These are phyloP conservation scores for Leptopilina boulardi DNA, from an alignment of 1,140 invertebrate genomes.

Conservation along the genomic window DNA sequence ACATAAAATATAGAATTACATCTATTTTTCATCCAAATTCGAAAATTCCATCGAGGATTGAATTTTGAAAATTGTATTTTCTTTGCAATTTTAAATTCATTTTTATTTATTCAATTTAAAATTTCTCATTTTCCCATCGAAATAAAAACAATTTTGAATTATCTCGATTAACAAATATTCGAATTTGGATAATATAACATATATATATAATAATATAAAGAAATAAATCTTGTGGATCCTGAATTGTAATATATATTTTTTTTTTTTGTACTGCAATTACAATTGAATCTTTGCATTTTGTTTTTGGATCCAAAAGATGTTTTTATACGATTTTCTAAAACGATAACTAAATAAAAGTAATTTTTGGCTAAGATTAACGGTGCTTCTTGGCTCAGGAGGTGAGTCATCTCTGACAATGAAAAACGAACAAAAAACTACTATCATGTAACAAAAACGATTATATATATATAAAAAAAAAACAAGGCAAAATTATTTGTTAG, in stretches of 20 bases:
- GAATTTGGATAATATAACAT: slow-evolving; percentile 12
- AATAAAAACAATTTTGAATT: not conserved
- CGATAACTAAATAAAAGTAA: slow-evolving; percentile 74
- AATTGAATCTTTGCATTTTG: not conserved
- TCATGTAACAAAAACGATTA: slow-evolving; percentile 53
- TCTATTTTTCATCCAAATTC: not conserved
- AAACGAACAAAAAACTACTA: slow-evolving; percentile 37
- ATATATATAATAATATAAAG: not conserved
- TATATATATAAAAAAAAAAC: no score
- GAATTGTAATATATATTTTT: slow-evolving; percentile 3
- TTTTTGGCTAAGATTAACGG: slow-evolving; percentile 75
- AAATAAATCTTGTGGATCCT: slow-evolving; percentile 12
- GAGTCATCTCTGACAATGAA: slow-evolving; percentile 43
- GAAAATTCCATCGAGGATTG: not conserved
- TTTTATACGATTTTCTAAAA: slow-evolving; percentile 48
- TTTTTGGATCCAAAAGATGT: not conserved
- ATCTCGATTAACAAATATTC: not conserved
- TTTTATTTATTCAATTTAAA: not conserved
- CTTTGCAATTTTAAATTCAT: not conserved
- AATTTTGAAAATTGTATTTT: not conserved
- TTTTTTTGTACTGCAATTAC: slow-evolving; percentile 44
- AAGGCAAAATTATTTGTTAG: slow-evolving; percentile 57
- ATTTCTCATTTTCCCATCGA: not conserved
- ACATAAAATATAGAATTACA: slow-evolving; percentile 12
- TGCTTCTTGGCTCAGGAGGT: slow-evolving; percentile 54